Base-by-base conservation (phyloP, 2,797 vertebrate species). In the Molossus molossus region DNA sequence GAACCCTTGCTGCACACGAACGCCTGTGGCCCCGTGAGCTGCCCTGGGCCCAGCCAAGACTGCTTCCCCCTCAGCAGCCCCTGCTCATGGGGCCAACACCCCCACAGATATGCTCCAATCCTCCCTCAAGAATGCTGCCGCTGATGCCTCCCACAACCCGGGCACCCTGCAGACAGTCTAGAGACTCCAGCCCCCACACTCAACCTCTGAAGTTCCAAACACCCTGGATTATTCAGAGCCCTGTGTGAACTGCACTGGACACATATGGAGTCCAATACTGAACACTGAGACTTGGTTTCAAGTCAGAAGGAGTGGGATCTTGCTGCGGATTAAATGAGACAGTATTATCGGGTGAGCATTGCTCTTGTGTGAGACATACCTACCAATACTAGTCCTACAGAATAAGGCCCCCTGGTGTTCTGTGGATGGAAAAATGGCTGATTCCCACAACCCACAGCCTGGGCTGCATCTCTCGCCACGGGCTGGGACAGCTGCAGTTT, bases 301-400 rank as follows among this genome's bases (percentile, higher is more conserved):
- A 94, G 62, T 94, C 88, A 80, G 89, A 98, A 97, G 95, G 97
- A 90, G 82, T 97, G 96, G 95, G 95, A 98, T 98, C 98, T 99
- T 99, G 98, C 99, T 99, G 98, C 98, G 98, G 98, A 98, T 98
- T 99, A 99, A 98, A 99, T 99, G 98, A 97, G 69, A 58, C 5
- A 23, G 94, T 91, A 73, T 85, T 97, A 48, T 86, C 76, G 92
- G 91, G 79, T 96, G 93, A 97, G 87, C 94, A 15, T 65, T 14
- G 25, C 3, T 96, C 95, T 96, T 90, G 8, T 94, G 88, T 94
- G 58, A 94, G 94, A 80, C 29, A 87, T 95, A 92, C 95, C 97
- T 96, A 91, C n/a, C 17, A 67, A 67, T 95, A 70, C 85, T 79
- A 86, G 92, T 96, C 37, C 0, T 97, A 23, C 87, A 87, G 77